Evolutionary conservation across 2,888 invertebrate species (phyloP).

Genomic region (Exocentrus adspersus): DNA sequence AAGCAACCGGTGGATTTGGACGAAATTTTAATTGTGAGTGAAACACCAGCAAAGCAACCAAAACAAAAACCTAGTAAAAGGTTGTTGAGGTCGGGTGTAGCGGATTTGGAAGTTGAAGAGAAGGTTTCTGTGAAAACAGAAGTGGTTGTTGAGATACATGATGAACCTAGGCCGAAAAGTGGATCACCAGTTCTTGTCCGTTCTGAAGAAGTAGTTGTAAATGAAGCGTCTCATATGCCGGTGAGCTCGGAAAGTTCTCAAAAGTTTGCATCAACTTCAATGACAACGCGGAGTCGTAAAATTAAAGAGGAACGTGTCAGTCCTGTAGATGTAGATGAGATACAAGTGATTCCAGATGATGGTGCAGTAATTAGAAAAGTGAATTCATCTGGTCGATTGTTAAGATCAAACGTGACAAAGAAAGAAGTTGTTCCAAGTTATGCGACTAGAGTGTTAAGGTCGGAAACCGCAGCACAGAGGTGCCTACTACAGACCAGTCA

Average conservation of each 20-base stretch:
- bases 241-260: neutral
- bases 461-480: neutral
- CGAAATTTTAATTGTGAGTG: slow-evolving; percentile 24
- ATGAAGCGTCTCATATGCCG: neutral
- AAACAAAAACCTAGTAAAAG: slow-evolving; percentile 11
- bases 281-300: neutral
- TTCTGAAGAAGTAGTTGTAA: neutral
- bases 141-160: slow-evolving; percentile 29
- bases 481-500: no score
- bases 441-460: slow-evolving; percentile 1
- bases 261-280: neutral
- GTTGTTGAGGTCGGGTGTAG: slow-evolving; percentile 10
- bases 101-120: neutral
- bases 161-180: slow-evolving; percentile 28
- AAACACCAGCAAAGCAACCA: slow-evolving; percentile 20
- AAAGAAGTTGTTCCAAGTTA: neutral
- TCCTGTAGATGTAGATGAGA: neutral
- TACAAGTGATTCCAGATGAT: no score
- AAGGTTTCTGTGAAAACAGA: neutral
- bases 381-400: neutral
- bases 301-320: neutral
- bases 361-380: neutral
- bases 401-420: neutral
- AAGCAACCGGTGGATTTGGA: slow-evolving; percentile 27
- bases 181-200: neutral